Base-by-base conservation (phyloP, 2,888 invertebrate genomes). In the Trachelus troglodyta region DNA sequence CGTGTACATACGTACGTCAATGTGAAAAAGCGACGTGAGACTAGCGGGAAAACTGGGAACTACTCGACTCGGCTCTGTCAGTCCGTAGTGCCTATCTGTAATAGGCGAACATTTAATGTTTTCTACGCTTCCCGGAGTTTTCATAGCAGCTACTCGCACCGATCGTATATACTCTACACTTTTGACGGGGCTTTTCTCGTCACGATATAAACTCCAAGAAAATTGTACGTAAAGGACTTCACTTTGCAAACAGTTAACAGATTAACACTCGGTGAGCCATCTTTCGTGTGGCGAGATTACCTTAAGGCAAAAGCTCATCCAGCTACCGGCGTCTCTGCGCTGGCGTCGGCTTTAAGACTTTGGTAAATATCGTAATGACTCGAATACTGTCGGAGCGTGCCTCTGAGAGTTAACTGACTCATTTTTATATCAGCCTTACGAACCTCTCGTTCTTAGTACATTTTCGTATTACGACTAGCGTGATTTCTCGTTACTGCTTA, bases 381-480 rank as follows among this genome's bases (percentile, higher is more conserved):
- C 81, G 85, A 87, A 89, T 88, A 90, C 87, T 85, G 88, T 84
- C 85, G 87, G 87, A 80, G 85, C 90, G 90, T 90, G 90, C 85
- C 89, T 82, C 79, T 78, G 90, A 90, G 89, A 90, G 89, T 90
- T 90, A 90, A 90, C 89, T 87, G 86, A 87, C 90, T 90, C 88
- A 89, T 90, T 90, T 90, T 88, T 85, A 83, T 79, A 81, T 81
- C 83, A 75, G 74, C 34, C 33, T 74, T 74, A 74, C 23, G 35
- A 11, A 30, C 74, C 37, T 34, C 6, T 37, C 37, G 6, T 35
- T 78, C 77, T n/a, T 33, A 40, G 3, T 12, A 31, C 15, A 12
- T 34, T 78, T 75, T 74, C 31, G 74, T 76, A 75, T 34, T 74
- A 15, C 34, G 34, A 73, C 75, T 37, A 71, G 33, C 69, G 69